Base-by-base conservation (phyloP, 2,797 vertebrate species). In the Antennarius maculatus region DNA sequence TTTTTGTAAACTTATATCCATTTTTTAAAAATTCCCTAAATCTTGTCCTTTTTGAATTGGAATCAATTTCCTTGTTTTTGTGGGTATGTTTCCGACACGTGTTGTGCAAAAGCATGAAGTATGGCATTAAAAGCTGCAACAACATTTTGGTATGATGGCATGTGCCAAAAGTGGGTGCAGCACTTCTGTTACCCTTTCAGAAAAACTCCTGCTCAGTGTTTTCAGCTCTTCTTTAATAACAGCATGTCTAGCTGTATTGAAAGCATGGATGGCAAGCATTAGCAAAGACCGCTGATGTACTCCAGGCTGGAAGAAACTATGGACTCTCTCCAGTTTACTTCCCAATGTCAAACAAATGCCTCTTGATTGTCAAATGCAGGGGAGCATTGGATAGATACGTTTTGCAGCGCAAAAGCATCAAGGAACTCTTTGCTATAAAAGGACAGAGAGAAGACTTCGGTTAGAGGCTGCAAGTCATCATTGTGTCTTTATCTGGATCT, bases 321-420 rank as follows among this genome's bases (percentile, higher is more conserved):
- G 51, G 70, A 66, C 73, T 85, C 72, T 66, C 88, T 89, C 82
- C 75, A 85, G 83, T 90, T 93, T 88, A 92, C 79, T 86, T 89
- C 84, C 82, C 80, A 77, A 62, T 90, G 91, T 93, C 90, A 94
- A 93, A 93, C 91, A 92, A 89, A 81, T 72, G 82, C 77, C 82
- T 89, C 71, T 49, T 56, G 64, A 74, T 77, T 91, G 90, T 93
- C 91, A 88, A 90, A 89, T 64, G 71, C 72, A 74, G 76, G 78
- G 79, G 60, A 87, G 82, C 77, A 59, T 68, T 76, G 82, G 81
- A 82, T 82, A 73, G 88, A 88, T 84, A 91, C 87, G 90, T 84
- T 92, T 76, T 81, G 85, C 91, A 91, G 88, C 89, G 83, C 86
- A 49, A 80, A 10, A 67, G 72, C 80, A 66, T 71, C 2, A 8